Percentiles rank a stretch among this genome's conserved stretches.
These are phyloP conservation scores for Phrynosoma platyrhinos DNA, from an alignment of 2,113 vertebrate genomes.

Conservation along the genomic window DNA sequence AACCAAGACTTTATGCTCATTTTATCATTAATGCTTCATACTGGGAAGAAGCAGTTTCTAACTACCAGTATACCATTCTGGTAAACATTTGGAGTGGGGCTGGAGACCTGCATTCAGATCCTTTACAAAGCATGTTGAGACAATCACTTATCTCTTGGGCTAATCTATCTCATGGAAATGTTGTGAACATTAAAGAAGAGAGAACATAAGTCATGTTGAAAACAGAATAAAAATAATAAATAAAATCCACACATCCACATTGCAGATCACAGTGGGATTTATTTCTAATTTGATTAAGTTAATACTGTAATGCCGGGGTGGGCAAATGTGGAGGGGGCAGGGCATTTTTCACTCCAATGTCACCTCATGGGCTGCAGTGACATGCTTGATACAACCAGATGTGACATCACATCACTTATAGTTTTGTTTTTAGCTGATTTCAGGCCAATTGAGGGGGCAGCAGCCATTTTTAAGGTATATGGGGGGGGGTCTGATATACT, in stretches of 20 bases:
- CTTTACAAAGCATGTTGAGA: background rate
- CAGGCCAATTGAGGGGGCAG: too few species aligned
- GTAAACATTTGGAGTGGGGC: background rate
- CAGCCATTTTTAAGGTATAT: too few species aligned
- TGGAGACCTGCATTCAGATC: background rate
- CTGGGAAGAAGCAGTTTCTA: background rate
- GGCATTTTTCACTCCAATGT: too few species aligned
- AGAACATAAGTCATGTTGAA: background rate
- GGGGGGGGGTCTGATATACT: too few species aligned
- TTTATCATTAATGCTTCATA: background rate
- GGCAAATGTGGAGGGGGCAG: too few species aligned
- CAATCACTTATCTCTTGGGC: background rate
- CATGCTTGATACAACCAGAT: too few species aligned
- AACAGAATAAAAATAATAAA: background rate
- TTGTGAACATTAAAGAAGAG: background rate
- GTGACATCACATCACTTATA: too few species aligned
- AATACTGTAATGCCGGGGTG: too few species aligned
- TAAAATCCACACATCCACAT: background rate
- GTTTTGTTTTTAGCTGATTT: too few species aligned
- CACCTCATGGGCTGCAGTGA: too few species aligned
- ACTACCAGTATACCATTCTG: background rate
- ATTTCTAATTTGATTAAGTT: too few species aligned
- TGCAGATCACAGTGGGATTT: too few species aligned
- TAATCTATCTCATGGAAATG: background rate
- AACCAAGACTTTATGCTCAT: background rate